Base-by-base conservation (phyloP, 2,113 vertebrate species). In the Halichoerus grypus region DNA sequence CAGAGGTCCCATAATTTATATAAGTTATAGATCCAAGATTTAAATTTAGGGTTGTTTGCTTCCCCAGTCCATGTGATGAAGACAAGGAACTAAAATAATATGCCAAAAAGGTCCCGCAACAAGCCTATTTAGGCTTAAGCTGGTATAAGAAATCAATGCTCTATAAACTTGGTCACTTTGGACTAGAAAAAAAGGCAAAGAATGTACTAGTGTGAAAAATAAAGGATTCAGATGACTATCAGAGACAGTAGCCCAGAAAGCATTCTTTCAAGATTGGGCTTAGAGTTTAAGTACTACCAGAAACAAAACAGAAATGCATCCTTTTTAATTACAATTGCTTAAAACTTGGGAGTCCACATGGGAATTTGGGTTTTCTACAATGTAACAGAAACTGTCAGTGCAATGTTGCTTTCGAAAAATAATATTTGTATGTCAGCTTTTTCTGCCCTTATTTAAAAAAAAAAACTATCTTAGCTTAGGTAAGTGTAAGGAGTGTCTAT, bases 141-240 rank as follows among this genome's bases (percentile, higher is more conserved):
- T 92, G n/a, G 67, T 92, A 26, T 63, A 57, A 89, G 92, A 95
- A 96, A 92, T 83, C 72, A 92, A 0, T 74, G 89, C 79, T 96
- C 31, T 97, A 76, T 95, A 92, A 97, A 96, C 36, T 76, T 94
- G 90, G 80, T 96, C 39, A 4, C 79, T 71, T 85, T 93, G 95
- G 11, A 89, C 95, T 94, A 79, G 95, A 96, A 93, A 97, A 93
- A 55, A 74, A 80, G 67, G 49, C 82, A 88, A 95, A 98, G 89
- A 97, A 67, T 94, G 61, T 96, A 95, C 83, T 87, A 87, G 79
- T 96, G 95, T 98, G 89, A 51, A 77, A 95, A 88, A 92, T 89
- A 97, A 98, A 96, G 28, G 59, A 94, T 42, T 87, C 92, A 97
- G 97, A 97, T 97, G 61, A 80, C 9, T 95, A 92, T 98, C 92